Evolutionary conservation across 2,113 vertebrate species (phyloP), one percentile per base, ranked within the genome.

Genomic region (Passer montanus): DNA sequence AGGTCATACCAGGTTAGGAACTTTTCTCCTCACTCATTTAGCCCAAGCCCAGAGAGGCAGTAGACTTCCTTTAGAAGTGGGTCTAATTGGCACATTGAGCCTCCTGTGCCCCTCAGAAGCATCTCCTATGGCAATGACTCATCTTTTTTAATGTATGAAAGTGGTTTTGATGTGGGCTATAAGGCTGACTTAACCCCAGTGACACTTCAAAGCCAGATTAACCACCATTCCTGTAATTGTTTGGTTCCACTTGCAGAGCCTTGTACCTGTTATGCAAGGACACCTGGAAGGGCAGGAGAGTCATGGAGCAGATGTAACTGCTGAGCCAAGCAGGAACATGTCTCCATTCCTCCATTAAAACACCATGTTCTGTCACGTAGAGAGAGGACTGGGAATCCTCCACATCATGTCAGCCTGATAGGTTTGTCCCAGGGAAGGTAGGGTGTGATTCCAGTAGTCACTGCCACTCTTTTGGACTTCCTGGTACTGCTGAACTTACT

Each of bases 71-170:
- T 67, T 53, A 60, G 53, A 60, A 67, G 18, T 52, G 39, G 8
- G 30, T 63, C 24, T 63, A 5, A 44, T 62, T 23, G 15, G 16
- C 13, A 20, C 18, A 27, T 0, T 46, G 6, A 22, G 14, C 10
- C n/a, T 73, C 43, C 53, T 63, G 4, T 17, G 10, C 10, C 39
- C 9, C 30, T 58, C 72, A 46, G 53, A 73, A 62, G 22, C 55
- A 10, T 33, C 16, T 52, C 7, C 30, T n/a, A 31, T 8, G 16
- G n/a, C 5, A 68, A 50, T 4, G 4, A 69, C 4, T 0, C 0
- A 0, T 28, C 7, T 19, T 62, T 56, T 67, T 64, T 60, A 28
- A 62, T 21, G 14, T 26, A 49, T 20, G 12, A 19, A 86, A 31
- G 24, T 18, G 11, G 16, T 47, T 84, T 35, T 49, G 9, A 35